Base-by-base conservation (phyloP, 2,113 vertebrate genomes). In the Siniperca chuatsi region DNA sequence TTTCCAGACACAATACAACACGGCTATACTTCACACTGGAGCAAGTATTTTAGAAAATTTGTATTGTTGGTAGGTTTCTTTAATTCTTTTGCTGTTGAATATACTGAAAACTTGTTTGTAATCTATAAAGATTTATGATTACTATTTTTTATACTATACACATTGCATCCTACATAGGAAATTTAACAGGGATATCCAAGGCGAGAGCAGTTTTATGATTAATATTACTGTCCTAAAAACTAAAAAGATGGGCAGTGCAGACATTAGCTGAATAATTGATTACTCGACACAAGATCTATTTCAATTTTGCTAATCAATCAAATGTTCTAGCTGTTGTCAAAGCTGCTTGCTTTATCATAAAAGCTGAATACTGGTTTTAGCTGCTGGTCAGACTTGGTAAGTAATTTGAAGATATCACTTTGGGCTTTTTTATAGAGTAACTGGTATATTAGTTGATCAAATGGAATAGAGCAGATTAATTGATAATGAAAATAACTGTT, bases 91-190 rank as follows among this genome's bases (percentile, higher is more conserved):
- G 6, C 1, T 52, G 16, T 20, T 54, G 2, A 21, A 54, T 8
- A 21, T 21, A 21, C 20, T 21, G 20, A 54, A 8, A 7, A 6
- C 52, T 54, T 54, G 2, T 21, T 54, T 54, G 6, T 48, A 33
- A 40, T 72, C 37, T n/a, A 35, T 52, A 37, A 55, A 70, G 7
- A 37, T 75, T 68, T 68, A 40, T 40, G 23, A 71, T 15, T 33
- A 33, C 6, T 70, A 54, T 52, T 65, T 54, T 74, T 29, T 76
- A 40, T 64, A 21, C 23, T 58, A 40, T 20, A 64, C 58, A 74
- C 58, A 69, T 11, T 65, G 15, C 70, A 18, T 23, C 23, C 29
- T 15, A 44, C 40, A 68, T 21, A 8, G 54, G n/a, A 10, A 80
- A 48, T 18, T 40, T 6, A 54, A 67, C 16, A 44, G 57, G 25